Conservation (phyloP, 2,113 vertebrate genomes). For the Piprites chloris region DNA sequence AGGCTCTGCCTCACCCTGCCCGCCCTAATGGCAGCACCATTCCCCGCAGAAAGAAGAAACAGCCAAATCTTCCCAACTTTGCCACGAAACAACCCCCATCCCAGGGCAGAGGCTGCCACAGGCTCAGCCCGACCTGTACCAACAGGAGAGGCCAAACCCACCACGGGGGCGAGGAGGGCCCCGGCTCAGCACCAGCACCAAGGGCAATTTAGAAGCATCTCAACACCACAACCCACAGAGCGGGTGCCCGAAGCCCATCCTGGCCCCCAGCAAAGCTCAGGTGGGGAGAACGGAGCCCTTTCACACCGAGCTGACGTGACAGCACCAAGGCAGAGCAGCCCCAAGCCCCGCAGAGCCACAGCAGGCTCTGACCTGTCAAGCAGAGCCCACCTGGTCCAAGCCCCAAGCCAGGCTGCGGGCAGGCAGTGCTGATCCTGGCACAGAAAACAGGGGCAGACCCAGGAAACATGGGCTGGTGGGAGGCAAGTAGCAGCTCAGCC, state of each 20-base stretch:
- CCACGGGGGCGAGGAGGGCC: neutral
- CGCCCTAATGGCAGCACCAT: neutral
- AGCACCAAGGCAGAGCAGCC: neutral
- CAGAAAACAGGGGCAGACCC: neutral
- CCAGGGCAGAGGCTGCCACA: neutral
- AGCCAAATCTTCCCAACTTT: neutral
- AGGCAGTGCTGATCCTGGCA: neutral
- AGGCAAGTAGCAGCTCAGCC: conserved; percentile 31
- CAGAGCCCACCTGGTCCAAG: neutral
- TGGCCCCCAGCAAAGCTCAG: neutral
- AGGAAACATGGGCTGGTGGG: neutral
- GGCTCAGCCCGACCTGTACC: neutral
- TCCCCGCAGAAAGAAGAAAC: neutral
- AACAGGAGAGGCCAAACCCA: conserved; percentile 32
- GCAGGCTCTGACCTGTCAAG: neutral
- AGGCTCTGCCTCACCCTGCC: neutral
- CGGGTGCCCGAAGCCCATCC: neutral
- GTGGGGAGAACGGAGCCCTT: neutral
- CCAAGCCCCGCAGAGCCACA: rapidly evolving
- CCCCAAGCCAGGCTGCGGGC: neutral
- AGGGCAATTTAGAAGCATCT: neutral
- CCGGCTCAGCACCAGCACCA: neutral
- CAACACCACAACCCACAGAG: neutral
- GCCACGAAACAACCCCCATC: neutral
- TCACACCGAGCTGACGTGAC: rapidly evolving